Evolutionary conservation across 1,140 invertebrate genomes (phyloP), one percentile per base, ranked within the genome.

Genomic region (Pinna nobilis): DNA sequence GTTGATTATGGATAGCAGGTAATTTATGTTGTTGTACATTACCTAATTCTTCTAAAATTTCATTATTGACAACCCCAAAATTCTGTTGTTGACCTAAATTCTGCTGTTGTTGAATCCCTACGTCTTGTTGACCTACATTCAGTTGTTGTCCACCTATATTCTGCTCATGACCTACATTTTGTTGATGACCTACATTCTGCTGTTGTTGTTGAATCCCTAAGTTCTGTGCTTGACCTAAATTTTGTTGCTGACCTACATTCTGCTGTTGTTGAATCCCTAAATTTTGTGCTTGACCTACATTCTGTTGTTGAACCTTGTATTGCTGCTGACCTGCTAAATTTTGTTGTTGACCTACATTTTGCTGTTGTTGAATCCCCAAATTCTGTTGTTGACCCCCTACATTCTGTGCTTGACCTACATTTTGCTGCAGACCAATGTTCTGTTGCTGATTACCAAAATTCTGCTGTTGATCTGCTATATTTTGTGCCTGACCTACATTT

Each of bases 121-220:
- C 53, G 35, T 33, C 53, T 50, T 71, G 68, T 39, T 20, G 3
- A 47, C 41, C 32, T 18, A 15, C 33, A n/a, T 75, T 60, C 20
- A 30, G 30, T 53, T 49, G 41, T 13, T 68, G 5, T 18, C 57
- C 28, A 33, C 53, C 59, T 67, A n/a, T 32, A 67, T 32, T 30
- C 35, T 50, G 32, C 37, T 33, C 3, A 13, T 55, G 39, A 2
- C 33, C 25, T 18, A 37, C 37, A n/a, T 59, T 25, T 25, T 11
- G 9, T 13, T 59, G 23, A 13, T 32, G n/a, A 28, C 41, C 32
- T 25, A 35, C 37, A 5, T 7, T 9, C 23, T 57, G 55, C 53
- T 57, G 53, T 3, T 28, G 53, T 13, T 57, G 53, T 33, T 33
- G 44, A 47, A 47, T 47, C 44, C n/a, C n/a, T n/a, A n/a, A n/a